Evolutionary conservation across 2,888 invertebrate species (phyloP).

Genomic region (Cantharis rufa): DNA sequence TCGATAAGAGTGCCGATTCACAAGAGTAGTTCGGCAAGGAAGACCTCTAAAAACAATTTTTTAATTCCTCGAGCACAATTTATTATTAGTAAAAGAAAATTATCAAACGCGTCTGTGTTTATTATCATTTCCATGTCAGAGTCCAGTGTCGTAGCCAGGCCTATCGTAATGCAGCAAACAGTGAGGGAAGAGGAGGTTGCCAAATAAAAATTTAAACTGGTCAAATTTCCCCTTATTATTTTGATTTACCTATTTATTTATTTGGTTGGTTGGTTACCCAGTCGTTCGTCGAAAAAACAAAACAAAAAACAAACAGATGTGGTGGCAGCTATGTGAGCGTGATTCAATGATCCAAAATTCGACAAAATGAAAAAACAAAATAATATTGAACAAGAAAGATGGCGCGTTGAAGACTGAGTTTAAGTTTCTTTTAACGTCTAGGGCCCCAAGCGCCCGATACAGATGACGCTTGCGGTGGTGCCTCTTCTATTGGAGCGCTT

Average conservation of each 20-base stretch:
- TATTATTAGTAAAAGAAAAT: slow-evolving; percentile 22
- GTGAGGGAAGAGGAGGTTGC: slow-evolving; percentile 55
- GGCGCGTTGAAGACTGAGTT: background rate
- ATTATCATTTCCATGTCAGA: slow-evolving; percentile 50
- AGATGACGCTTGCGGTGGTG: slow-evolving; percentile 56
- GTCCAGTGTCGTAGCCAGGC: slow-evolving; percentile 58
- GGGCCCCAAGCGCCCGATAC: slow-evolving; percentile 70
- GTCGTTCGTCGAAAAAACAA: background rate
- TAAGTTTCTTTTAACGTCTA: slow-evolving; percentile 56
- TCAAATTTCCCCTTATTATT: background rate
- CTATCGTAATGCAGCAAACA: slow-evolving; percentile 58
- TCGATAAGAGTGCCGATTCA: background rate
- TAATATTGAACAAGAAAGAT: background rate
- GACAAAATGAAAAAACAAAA: background rate
- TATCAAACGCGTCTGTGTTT: slow-evolving; percentile 46
- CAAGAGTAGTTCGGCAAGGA: slow-evolving; percentile 38
- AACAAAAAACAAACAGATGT: background rate
- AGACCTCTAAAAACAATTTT: slow-evolving; percentile 47
- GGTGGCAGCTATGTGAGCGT: background rate
- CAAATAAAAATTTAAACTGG: slow-evolving; percentile 15
- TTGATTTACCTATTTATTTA: background rate
- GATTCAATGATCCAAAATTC: background rate
- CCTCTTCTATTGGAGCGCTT: slow-evolving; percentile 59
- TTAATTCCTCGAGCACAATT: background rate
- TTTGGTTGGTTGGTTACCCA: background rate